Evolutionary conservation across 2,113 vertebrate genomes (phyloP).

Genomic region (Rutilus rutilus): DNA sequence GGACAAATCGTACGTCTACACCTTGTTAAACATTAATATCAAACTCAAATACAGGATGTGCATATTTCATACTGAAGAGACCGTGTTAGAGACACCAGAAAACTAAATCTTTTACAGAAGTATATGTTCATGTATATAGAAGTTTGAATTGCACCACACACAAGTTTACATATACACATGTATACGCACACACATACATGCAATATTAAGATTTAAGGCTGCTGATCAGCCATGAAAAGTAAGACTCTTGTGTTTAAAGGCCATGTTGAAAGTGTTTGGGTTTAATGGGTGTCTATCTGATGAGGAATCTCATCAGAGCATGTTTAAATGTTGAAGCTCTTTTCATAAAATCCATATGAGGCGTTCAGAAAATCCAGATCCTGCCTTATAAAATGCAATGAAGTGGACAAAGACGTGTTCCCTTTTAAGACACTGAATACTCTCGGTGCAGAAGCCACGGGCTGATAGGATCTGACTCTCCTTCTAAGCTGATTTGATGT

Average conservation of each 20-base stretch:
- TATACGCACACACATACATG: too few species aligned
- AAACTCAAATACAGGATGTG: constrained; percentile 13
- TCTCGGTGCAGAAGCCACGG: constrained; percentile 23
- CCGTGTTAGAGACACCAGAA: not conserved
- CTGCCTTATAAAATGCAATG: not conserved
- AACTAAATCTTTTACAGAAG: not conserved
- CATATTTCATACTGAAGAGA: not conserved
- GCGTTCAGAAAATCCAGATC: not conserved
- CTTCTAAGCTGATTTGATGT: constrained; percentile 47
- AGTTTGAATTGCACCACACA: not conserved
- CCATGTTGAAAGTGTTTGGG: not conserved
- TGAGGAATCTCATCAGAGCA: not conserved
- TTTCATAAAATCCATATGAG: not conserved
- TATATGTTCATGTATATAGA: not conserved
- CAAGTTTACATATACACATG: not conserved
- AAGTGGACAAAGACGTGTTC: constrained; percentile 7
- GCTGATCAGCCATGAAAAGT: not conserved
- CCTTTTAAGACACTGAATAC: constrained; percentile 3
- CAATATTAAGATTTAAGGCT: too few species aligned
- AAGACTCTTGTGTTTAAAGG: not conserved
- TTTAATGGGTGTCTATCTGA: constrained; percentile 15
- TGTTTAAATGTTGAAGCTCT: constrained; percentile 9
- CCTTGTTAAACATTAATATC: constrained; percentile 10
- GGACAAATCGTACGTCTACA: not conserved
- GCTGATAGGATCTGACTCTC: constrained; percentile 39